Evolutionary conservation across 2,888 invertebrate species (phyloP), one percentile per base, ranked within the genome.

Genomic region (Agapetus fuscipes): DNA sequence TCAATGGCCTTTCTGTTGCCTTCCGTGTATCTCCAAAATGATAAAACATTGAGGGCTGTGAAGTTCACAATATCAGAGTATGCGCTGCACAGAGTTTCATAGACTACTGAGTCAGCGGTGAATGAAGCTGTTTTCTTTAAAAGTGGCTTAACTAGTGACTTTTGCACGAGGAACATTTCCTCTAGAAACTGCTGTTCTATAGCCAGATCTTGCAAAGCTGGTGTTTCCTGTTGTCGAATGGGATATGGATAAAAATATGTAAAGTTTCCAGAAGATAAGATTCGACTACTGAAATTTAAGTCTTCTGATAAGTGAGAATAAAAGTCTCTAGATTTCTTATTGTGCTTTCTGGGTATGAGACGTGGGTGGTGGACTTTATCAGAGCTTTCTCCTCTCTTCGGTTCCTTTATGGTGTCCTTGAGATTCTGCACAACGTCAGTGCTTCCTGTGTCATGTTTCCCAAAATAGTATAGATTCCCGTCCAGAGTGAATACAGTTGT

Each of bases 131-230:
- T 74, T 59, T 77, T 79, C 57, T 78, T 80, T 43, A 76, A 65
- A 55, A 80, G 72, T 45, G 74, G 76, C 56, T 76, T 77, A 34
- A 81, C 66, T 48, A 81, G 60, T 54, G 71, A 69, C 53, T 71
- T 71, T 56, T 80, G 70, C 53, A 79, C 73, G 37, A 71, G 56
- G 43, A 80, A 60, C 70, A 78, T 73, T 57, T 80, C 78, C 59
- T 83, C 83, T 46, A 82, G 61, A 61, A 77, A 79, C 57, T 75
- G 71, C 68, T 83, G 81, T 63, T 80, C 78, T 54, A 72, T 70
- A 48, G 72, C 68, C 34, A 79, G 60, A 56, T 69, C 67, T 55
- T 68, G 68, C 47, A 70, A 66, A 52, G 66, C 65, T 33, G 64
- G 64, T 48, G 62, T 58, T 51, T 60, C 60, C 2, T 56, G 42